Percentiles rank a stretch among this genome's conserved stretches.
Conservation (phyloP, 2,113 vertebrate genomes). For the Bos indicus region DNA sequence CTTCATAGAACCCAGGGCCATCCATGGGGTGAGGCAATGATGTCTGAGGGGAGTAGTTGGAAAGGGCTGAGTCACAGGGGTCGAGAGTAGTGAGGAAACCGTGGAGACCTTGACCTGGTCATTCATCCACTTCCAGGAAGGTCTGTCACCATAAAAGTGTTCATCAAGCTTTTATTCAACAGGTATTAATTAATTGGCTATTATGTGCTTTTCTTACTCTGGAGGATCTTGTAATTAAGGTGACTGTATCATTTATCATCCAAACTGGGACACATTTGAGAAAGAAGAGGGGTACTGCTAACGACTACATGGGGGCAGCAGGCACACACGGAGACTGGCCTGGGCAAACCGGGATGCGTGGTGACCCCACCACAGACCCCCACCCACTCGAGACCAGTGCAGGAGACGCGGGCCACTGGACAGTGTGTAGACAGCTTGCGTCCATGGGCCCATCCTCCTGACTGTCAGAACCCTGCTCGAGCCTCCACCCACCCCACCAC, state of each 20-base stretch:
- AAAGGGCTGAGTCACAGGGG: background rate
- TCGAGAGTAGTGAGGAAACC: background rate
- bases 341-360: background rate
- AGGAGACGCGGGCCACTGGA: background rate
- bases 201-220: background rate
- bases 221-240: background rate
- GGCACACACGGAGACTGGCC: background rate
- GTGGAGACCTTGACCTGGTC: background rate
- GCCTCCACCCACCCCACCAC: fast-evolving
- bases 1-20: background rate
- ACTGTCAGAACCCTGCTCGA: background rate
- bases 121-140: background rate
- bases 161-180: background rate
- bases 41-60: background rate
- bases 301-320: background rate
- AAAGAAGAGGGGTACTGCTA: background rate
- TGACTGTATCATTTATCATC: background rate
- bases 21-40: background rate
- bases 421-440: background rate
- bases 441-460: background rate
- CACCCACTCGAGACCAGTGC: background rate
- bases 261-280: background rate
- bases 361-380: background rate
- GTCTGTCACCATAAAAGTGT: background rate
- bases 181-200: background rate